Evolutionary conservation across 2,797 vertebrate species (phyloP).

Genomic region (Fratercula arctica): DNA sequence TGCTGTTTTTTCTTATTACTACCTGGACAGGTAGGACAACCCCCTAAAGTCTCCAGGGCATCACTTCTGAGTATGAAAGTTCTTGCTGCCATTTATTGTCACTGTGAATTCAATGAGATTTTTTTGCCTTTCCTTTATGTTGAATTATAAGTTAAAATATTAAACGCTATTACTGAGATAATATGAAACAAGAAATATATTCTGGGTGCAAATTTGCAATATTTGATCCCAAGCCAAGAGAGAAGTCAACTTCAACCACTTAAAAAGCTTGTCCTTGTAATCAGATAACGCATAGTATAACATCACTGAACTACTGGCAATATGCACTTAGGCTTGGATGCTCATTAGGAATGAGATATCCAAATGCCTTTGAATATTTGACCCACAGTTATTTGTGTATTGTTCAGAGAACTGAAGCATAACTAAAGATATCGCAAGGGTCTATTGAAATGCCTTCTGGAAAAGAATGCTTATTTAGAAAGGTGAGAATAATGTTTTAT

Average conservation of each 20-base stretch:
- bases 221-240: not conserved
- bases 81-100: not conserved
- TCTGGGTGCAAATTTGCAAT: not conserved
- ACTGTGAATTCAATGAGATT: not conserved
- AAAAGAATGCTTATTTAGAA: slow-evolving; percentile 9
- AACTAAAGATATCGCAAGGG: not conserved
- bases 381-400: not conserved
- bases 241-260: not conserved
- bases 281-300: not conserved
- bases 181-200: not conserved
- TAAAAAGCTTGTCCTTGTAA: not conserved
- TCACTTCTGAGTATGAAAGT: not conserved
- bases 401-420: slow-evolving; percentile 8
- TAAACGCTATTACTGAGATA: not conserved
- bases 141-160: not conserved
- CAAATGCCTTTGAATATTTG: not conserved
- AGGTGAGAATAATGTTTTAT: not conserved
- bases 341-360: not conserved
- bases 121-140: not conserved
- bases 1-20: not conserved
- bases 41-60: not conserved
- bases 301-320: not conserved
- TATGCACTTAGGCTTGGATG: not conserved
- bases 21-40: not conserved
- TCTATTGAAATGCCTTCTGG: not conserved